A percentile compares a stretch with the other conserved stretches of the same genome.
Evolutionary conservation across 2,888 invertebrate species (phyloP).

Genomic region (Drosophila borborema): DNA sequence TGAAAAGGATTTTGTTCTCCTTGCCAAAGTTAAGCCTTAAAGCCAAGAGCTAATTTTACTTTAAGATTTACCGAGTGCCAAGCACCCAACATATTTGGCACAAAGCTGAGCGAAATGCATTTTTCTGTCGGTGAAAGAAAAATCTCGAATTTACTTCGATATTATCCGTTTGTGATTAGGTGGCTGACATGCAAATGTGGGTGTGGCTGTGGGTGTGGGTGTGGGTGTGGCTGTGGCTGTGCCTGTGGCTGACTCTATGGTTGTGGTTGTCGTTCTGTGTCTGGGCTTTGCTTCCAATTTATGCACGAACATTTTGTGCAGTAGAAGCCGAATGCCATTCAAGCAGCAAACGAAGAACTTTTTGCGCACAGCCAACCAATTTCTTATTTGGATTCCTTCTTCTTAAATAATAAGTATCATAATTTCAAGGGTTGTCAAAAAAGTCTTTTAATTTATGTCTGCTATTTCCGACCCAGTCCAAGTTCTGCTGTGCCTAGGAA

Average conservation of each 20-base stretch:
- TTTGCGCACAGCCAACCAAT: slow-evolving; percentile 26
- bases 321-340: slow-evolving; percentile 19
- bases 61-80: slow-evolving; percentile 70
- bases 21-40: slow-evolving; percentile 80
- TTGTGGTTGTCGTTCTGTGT: slow-evolving; percentile 1
- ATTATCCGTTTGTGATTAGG: slow-evolving; percentile 81
- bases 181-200: slow-evolving; percentile 77
- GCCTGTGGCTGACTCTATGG: slow-evolving; percentile 46
- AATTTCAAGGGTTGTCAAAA: slow-evolving; percentile 80
- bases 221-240: slow-evolving; percentile 31
- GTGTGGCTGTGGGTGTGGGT: slow-evolving; percentile 38
- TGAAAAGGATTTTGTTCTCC: slow-evolving; percentile 78
- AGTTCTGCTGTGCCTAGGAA: slow-evolving; percentile 61
- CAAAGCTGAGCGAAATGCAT: slow-evolving; percentile 48
- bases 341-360: slow-evolving; percentile 59
- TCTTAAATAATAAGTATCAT: slow-evolving; percentile 80
- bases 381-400: slow-evolving; percentile 9
- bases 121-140: slow-evolving; percentile 13
- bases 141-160: slow-evolving; percentile 46
- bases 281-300: slow-evolving; percentile 44
- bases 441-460: slow-evolving; percentile 80
- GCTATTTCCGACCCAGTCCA: slow-evolving; percentile 76
- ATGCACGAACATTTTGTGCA: slow-evolving; percentile 42
- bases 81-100: slow-evolving; percentile 56
- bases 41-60: slow-evolving; percentile 79